phyloP scores from a whole-genome alignment of 2,888 invertebrate species.

The Doris montereyensis region DNA sequence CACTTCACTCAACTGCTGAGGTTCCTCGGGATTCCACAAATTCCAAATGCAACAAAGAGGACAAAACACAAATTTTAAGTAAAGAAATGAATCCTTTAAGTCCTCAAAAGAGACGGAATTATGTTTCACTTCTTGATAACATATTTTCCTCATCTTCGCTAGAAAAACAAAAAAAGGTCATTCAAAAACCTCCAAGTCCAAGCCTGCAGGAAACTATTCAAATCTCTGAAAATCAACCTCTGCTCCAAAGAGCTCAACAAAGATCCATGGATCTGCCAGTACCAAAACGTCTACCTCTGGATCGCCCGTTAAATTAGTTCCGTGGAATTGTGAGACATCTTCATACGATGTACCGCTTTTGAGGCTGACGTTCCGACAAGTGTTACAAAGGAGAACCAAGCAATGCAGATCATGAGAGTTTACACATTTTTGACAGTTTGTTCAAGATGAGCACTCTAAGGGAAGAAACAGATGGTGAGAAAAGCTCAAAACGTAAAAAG shows the following conservation, averaged over 20 bases:
- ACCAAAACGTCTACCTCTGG: neutral
- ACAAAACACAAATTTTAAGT: no score
- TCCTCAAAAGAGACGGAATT: neutral
- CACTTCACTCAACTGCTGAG: no score
- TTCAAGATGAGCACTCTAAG: conserved; percentile 52
- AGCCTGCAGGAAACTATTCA: no score
- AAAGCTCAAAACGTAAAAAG: neutral
- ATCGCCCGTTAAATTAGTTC: neutral
- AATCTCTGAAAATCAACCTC: no score
- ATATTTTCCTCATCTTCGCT: conserved; percentile 41
- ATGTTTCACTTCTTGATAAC: conserved; percentile 49
- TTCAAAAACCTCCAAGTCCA: no score
- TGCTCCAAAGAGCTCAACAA: neutral
- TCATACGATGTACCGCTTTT: neutral
- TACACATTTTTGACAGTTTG: conserved; percentile 39
- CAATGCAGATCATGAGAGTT: conserved; percentile 35
- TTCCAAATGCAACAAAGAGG: neutral
- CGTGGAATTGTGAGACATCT: neutral
- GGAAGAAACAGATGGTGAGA: conserved; percentile 46
- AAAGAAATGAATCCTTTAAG: no score
- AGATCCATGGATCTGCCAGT: neutral
- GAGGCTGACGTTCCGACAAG: neutral
- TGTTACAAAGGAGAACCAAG: no score
- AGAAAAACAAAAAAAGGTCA: no score
- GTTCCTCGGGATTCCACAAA: no score